A percentile compares a stretch with the other conserved stretches of the same genome.
Evolutionary conservation across 2,797 vertebrate species (phyloP).

Genomic region (Clarias fuscus): DNA sequence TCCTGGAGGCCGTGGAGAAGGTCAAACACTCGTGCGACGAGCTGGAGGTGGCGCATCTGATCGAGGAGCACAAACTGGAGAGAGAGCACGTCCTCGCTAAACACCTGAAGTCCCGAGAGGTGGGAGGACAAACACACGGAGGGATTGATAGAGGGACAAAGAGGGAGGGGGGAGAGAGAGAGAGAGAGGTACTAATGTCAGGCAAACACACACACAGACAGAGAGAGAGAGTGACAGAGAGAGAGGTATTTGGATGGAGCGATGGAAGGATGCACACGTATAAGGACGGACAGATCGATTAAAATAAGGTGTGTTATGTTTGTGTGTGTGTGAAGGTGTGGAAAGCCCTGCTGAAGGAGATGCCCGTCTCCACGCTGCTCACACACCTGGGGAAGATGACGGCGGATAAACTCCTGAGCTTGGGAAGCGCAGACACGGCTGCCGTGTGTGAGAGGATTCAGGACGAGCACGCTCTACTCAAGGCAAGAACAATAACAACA

Average conservation of each 20-base stretch:
- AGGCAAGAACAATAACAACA: slow-evolving; percentile 66
- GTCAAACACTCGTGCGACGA: slow-evolving; percentile 88
- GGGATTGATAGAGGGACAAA: neutral
- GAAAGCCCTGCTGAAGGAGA: slow-evolving; percentile 89
- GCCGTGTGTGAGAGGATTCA: slow-evolving; percentile 86
- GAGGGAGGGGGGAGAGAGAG: neutral
- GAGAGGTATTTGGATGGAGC: neutral
- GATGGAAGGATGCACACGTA: neutral
- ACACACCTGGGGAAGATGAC: slow-evolving; percentile 87
- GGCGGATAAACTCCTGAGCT: slow-evolving; percentile 81
- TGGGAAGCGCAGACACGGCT: slow-evolving; percentile 79
- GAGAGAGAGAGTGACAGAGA: neutral
- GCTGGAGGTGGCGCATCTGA: slow-evolving; percentile 84
- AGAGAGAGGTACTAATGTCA: neutral
- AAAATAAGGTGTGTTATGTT: neutral
- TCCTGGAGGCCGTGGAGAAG: slow-evolving; percentile 90
- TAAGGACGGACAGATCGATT: neutral
- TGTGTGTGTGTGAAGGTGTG: slow-evolving; percentile 75
- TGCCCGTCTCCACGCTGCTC: slow-evolving; percentile 82
- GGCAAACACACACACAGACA: no score
- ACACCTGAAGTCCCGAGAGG: slow-evolving; percentile 90
- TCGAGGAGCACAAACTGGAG: slow-evolving; percentile 87
- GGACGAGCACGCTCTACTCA: slow-evolving; percentile 81
- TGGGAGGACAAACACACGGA: slow-evolving; percentile 51
- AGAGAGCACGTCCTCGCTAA: slow-evolving; percentile 87